Evolutionary conservation across 2,797 vertebrate genomes (phyloP).

Genomic region (Anguilla anguilla): DNA sequence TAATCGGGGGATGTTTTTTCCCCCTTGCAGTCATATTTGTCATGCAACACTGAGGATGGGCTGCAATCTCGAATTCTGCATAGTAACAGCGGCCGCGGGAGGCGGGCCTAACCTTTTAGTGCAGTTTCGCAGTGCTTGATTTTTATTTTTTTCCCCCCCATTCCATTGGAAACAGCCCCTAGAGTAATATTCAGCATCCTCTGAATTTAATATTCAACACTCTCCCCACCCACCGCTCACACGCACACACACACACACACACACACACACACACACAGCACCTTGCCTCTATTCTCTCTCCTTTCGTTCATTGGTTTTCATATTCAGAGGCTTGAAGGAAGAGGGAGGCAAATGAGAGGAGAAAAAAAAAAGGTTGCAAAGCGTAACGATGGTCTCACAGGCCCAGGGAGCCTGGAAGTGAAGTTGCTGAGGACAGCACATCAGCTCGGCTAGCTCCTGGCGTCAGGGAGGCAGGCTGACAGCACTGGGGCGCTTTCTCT

Average conservation of each 20-base stretch:
- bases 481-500: background rate
- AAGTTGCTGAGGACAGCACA: conserved; percentile 18
- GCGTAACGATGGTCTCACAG: background rate
- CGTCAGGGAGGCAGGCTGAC: background rate
- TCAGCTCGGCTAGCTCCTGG: conserved; percentile 2
- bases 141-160: background rate
- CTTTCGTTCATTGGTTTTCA: background rate
- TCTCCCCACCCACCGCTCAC: background rate
- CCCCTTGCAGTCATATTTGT: conserved; percentile 16
- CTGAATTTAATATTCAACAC: background rate
- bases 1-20: background rate
- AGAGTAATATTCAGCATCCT: conserved; percentile 30
- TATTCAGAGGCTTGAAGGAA: background rate
- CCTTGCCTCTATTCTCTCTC: background rate
- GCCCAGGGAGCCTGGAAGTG: background rate
- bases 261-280: conserved; percentile 16
- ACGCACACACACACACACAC: background rate
- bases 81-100: conserved; percentile 45
- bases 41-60: background rate
- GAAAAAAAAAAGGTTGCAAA: background rate
- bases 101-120: conserved; percentile 34
- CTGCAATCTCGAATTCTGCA: conserved; percentile 38
- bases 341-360: background rate
- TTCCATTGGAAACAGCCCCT: conserved; percentile 15
- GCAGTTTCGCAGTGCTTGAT: background rate